Conservation (phyloP, 1,140 invertebrate species). For the Drosophila watanabei region DNA sequence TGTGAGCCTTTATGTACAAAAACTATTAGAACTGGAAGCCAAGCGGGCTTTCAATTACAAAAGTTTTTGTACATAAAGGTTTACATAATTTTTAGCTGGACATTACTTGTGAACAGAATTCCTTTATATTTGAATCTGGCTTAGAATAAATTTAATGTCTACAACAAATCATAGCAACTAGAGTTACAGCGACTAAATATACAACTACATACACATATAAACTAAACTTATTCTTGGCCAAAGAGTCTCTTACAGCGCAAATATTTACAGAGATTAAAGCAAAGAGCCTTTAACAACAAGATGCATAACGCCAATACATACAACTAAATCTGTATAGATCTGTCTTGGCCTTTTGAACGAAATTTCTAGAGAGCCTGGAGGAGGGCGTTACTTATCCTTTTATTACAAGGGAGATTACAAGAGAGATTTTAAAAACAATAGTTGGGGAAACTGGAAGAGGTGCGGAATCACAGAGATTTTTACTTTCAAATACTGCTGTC, state of each 20-base stretch:
- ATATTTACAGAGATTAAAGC: slow-evolving; percentile 21
- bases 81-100: not conserved
- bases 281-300: not conserved
- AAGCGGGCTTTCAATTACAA: slow-evolving; percentile 1
- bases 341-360: not conserved
- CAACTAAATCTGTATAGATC: not conserved
- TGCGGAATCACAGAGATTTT: not conserved
- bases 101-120: slow-evolving; percentile 1
- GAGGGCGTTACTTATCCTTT: not conserved
- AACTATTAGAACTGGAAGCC: slow-evolving; percentile 7
- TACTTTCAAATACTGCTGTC: not conserved
- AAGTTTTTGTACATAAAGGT: not conserved
- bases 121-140: slow-evolving; percentile 12
- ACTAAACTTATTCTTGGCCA: slow-evolving; percentile 7
- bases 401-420: not conserved
- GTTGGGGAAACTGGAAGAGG: not conserved
- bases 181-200: slow-evolving; percentile 8
- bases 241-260: slow-evolving; percentile 14
- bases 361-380: not conserved
- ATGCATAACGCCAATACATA: not conserved
- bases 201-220: not conserved
- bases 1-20: slow-evolving; percentile 6
- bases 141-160: slow-evolving; percentile 18
- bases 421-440: slow-evolving; percentile 1
- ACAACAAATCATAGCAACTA: slow-evolving; percentile 30